Evolutionary conservation across 2,113 vertebrate species (phyloP).

Genomic region (Danio rerio): DNA sequence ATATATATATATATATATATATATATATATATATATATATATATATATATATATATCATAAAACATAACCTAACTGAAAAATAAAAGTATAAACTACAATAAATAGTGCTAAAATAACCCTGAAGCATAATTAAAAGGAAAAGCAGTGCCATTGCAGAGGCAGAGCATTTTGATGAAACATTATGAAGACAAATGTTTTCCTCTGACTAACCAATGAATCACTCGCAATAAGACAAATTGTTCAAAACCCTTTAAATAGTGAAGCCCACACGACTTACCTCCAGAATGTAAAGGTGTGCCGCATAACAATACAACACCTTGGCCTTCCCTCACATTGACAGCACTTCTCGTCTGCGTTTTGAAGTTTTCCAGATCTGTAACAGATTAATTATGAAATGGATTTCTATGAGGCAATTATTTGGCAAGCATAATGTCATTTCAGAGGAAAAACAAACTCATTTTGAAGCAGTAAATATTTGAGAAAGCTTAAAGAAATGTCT

Average conservation of each 20-base stretch:
- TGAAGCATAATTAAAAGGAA: neutral
- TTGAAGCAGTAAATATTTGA: neutral
- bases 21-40: too few species aligned
- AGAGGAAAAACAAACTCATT: neutral
- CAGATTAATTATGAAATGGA: slow-evolving; percentile 54
- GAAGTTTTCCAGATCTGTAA: slow-evolving; percentile 86
- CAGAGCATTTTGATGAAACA: neutral
- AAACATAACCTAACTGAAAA: neutral
- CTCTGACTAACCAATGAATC: neutral
- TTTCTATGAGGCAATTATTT: neutral
- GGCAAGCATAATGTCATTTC: slow-evolving; percentile 1
- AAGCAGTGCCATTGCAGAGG: neutral
- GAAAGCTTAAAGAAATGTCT: slow-evolving; percentile 47
- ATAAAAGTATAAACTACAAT: neutral
- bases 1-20: too few species aligned
- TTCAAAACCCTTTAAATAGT: neutral
- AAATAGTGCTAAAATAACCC: neutral
- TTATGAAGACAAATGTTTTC: neutral
- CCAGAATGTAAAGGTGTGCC: slow-evolving; percentile 84
- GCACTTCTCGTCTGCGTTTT: slow-evolving; percentile 84
- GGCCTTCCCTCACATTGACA: slow-evolving; percentile 92
- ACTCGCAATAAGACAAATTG: neutral
- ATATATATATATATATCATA: too few species aligned
- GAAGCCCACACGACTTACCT: slow-evolving; percentile 77
- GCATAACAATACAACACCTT: slow-evolving; percentile 92